phyloP scores from a whole-genome alignment of 2,797 vertebrate species.

The Trachops cirrhosus region DNA sequence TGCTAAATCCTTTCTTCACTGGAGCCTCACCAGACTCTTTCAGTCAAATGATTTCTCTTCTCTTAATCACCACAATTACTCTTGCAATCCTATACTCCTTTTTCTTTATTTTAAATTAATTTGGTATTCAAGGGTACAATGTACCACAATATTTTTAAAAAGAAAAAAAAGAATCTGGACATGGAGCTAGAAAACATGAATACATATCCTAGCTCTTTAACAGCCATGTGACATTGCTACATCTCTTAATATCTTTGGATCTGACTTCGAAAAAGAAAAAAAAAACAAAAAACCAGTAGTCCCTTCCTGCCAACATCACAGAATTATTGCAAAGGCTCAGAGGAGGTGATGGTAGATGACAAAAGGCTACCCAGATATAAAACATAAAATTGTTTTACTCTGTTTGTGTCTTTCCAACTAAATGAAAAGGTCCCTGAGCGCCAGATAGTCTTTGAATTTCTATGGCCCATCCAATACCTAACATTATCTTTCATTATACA shows the following conservation, averaged over 20 bases:
- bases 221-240: background rate
- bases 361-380: background rate
- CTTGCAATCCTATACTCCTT: background rate
- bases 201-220: background rate
- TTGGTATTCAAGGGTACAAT: background rate
- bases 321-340: background rate
- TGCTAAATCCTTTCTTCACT: background rate
- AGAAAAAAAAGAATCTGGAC: background rate
- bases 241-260: background rate
- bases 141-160: background rate
- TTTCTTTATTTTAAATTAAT: slow-evolving; percentile 22
- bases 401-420: slow-evolving; percentile 12
- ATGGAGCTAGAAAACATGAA: background rate
- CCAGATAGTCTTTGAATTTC: background rate
- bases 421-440: background rate
- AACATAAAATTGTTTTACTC: background rate
- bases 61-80: background rate
- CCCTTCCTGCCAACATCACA: background rate
- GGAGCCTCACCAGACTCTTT: background rate
- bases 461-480: background rate
- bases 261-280: background rate
- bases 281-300: background rate
- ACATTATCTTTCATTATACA: background rate
- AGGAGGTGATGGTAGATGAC: background rate
- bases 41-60: background rate